phyloP scores from a whole-genome alignment of 92 coral and sea anemone species.

The Porites cylindrica region DNA sequence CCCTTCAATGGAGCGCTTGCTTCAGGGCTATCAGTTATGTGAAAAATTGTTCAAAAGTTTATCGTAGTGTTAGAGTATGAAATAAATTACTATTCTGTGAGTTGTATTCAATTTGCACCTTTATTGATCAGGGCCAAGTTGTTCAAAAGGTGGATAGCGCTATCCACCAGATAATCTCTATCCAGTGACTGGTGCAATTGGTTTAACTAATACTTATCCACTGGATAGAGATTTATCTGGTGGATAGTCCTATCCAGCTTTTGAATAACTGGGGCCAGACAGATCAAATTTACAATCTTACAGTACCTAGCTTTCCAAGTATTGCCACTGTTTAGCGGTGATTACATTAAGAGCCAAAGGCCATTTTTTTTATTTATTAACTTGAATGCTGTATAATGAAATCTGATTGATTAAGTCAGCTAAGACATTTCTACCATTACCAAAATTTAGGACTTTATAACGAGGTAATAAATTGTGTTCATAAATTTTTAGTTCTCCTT shows the following conservation, averaged over 20 bases:
- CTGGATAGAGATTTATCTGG: no score
- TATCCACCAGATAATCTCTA: no score
- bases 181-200: no score
- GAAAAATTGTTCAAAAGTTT: background rate
- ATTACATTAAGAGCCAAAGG: background rate
- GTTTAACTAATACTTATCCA: no score
- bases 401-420: background rate
- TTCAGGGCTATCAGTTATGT: no score
- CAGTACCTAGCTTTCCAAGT: background rate
- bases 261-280: no score
- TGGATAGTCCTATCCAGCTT: no score
- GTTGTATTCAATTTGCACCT: no score
- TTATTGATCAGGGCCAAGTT: no score
- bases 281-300: background rate
- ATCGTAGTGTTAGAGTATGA: background rate
- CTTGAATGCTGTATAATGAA: background rate
- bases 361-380: background rate
- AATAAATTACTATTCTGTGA: no score
- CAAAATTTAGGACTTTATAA: background rate
- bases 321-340: background rate
- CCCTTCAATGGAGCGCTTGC: background rate
- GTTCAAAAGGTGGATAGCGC: no score
- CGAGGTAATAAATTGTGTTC: background rate
- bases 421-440: background rate
- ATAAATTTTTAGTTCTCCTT: background rate